Base-by-base conservation (phyloP, 2,113 vertebrate species). In the Heterochromis multidens region DNA sequence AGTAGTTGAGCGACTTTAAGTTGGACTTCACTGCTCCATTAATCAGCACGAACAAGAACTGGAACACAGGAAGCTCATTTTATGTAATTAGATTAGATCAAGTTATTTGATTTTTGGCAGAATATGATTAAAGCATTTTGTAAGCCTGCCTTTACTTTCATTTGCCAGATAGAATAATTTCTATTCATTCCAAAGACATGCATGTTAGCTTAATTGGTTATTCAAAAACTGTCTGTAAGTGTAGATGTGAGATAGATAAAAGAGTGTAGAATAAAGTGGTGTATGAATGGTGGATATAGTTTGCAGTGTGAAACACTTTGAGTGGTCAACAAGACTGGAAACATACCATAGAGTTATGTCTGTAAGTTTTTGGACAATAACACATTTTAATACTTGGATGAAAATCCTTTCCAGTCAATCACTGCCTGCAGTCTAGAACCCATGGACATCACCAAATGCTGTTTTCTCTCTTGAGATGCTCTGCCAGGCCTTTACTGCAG, bases 1-100 rank as follows among this genome's bases (percentile, higher is more conserved):
- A 99, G 94, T 96, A 99, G 0, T 93, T 93, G 62, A 98, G 67
- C 5, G 95, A 93, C 11, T 80, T 95, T 5, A 81, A 89, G 79
- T 98, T 99, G 79, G 94, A 93, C 76, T 95, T 95, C 33, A 94
- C 31, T 3, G 90, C 91, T 46, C 95, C 96, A 27, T 99, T 97
- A 81, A 99, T 92, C 89, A 97, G 91, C 74, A 99, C 94, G 61
- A 99, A 99, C 67, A 99, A 95, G 86, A 98, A 93, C 98, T 99
- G 93, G n/a, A 93, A 88, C 4, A 58, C 29, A 95, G 78, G 65
- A 0, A 5, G 62, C 52, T 13, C 17, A 77, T 33, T 62, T 56
- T 7, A 77, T 52, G 29, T 57, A 11, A 63, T 46, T 65, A 23
- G 4, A 65, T 74, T 19, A 54, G 7, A 49, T 67, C 9, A 17